These are phyloP conservation scores for Drosophila hawaiiensis DNA, from an alignment of 2,888 invertebrate genomes.

Conservation along the genomic window DNA sequence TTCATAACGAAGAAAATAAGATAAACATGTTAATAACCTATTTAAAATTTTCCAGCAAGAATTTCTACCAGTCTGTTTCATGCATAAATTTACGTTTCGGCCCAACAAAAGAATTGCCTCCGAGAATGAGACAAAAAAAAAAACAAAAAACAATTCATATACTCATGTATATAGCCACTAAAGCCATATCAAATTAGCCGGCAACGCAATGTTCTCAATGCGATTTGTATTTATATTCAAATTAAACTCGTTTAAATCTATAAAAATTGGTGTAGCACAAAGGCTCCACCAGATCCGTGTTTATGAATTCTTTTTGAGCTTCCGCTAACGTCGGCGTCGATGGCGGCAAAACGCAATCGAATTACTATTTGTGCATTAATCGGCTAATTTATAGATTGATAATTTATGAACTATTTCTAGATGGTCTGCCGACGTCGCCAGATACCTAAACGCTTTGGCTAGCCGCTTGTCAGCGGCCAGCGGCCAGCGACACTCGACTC, in stretches of 20 bases:
- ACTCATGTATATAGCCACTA: conserved; percentile 31
- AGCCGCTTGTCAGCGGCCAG: conserved; percentile 12
- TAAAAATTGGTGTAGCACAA: conserved; percentile 74
- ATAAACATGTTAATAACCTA: conserved; percentile 80
- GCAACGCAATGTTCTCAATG: conserved; percentile 71
- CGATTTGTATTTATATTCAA: conserved; percentile 78
- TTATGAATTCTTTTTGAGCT: conserved; percentile 70
- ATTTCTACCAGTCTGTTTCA: conserved; percentile 66
- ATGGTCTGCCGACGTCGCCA: conserved; percentile 31
- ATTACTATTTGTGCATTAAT: conserved; percentile 80
- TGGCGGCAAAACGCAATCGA: conserved; percentile 78
- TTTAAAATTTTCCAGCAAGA: conserved; percentile 77
- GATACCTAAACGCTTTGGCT: conserved; percentile 22
- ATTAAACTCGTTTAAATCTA: conserved; percentile 81
- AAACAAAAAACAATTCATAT: conserved; percentile 2
- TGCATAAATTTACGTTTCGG: conserved; percentile 58
- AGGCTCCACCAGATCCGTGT: conserved; percentile 76
- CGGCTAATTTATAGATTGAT: conserved; percentile 80
- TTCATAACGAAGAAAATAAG: conserved; percentile 72
- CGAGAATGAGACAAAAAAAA: conserved; percentile 1
- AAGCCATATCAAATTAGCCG: conserved; percentile 68
- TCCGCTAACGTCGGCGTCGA: conserved; percentile 40
- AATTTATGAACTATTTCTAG: conserved; percentile 79
- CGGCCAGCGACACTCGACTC: conserved; percentile 44
- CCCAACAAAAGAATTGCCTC: conserved; percentile 29